phyloP scores from a whole-genome alignment of 2,797 vertebrate genomes.

The Rhyacichthys aspro region DNA sequence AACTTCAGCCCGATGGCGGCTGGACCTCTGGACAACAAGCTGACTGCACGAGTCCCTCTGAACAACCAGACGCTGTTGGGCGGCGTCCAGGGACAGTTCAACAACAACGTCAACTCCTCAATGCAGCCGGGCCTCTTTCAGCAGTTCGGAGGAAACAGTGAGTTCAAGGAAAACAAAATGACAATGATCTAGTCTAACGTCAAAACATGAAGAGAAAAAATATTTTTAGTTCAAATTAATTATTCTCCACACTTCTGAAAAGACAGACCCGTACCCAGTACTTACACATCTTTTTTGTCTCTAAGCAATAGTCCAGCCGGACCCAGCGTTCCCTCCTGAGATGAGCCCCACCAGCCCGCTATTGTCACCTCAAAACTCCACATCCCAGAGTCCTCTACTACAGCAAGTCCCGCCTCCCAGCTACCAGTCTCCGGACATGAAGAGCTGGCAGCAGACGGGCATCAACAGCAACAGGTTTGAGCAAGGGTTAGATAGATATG shows the following conservation, averaged over 20 bases:
- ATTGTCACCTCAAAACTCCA: conserved; percentile 89
- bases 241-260: too few species aligned
- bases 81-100: conserved; percentile 85
- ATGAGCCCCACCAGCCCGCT: conserved; percentile 91
- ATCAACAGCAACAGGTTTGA: conserved; percentile 84
- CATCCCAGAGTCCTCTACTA: conserved; percentile 90
- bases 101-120: conserved; percentile 78
- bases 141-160: conserved; percentile 89
- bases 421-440: conserved; percentile 93
- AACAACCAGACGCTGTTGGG: conserved; percentile 85
- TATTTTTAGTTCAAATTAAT: too few species aligned
- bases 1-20: conserved; percentile 82
- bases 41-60: conserved; percentile 80
- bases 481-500: too few species aligned
- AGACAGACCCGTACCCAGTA: too few species aligned
- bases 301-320: conserved; percentile 88
- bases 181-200: too few species aligned
- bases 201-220: too few species aligned
- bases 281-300: conserved; percentile 10
- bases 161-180: conserved; percentile 28
- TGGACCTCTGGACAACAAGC: conserved; percentile 80
- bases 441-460: conserved; percentile 90
- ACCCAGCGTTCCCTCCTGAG: conserved; percentile 86
- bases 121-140: conserved; percentile 92
- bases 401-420: conserved; percentile 87